phyloP scores from a whole-genome alignment of 1,140 invertebrate species.

The Drosophila lini region DNA sequence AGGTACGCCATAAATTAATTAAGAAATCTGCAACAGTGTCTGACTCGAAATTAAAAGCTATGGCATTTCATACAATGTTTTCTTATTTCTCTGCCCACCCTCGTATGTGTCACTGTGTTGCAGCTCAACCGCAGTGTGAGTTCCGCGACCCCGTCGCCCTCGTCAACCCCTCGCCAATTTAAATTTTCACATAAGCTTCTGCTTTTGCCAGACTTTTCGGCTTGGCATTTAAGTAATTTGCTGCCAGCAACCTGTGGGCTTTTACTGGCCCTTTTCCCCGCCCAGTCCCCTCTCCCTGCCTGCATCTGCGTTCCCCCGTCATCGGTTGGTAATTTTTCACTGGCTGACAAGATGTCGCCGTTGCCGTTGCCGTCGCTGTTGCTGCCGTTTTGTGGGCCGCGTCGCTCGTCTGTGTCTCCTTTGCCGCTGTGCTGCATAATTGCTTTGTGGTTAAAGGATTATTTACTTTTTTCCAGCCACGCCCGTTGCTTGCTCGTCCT shows the following conservation, averaged over 20 bases:
- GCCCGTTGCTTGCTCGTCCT: constrained; percentile 9
- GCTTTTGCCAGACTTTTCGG: constrained; percentile 54
- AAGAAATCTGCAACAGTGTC: constrained; percentile 4
- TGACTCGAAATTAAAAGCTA: constrained; percentile 2
- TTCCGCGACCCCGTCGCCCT: not conserved
- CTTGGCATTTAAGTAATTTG: constrained; percentile 71
- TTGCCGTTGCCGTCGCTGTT: constrained; percentile 19
- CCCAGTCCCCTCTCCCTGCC: not conserved
- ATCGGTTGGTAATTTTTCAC: constrained; percentile 72
- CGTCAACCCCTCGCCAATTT: constrained; percentile 45
- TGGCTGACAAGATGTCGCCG: constrained; percentile 72
- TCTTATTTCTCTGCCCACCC: constrained; percentile 13
- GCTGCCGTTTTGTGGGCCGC: constrained; percentile 12
- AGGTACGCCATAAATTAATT: not conserved
- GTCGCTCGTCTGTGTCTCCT: constrained; percentile 24
- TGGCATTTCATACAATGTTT: constrained; percentile 11
- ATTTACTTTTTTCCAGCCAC: constrained; percentile 58
- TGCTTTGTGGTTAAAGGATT: constrained; percentile 80
- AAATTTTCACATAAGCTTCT: constrained; percentile 55
- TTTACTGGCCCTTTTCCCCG: constrained; percentile 4
- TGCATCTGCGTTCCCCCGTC: constrained; percentile 25
- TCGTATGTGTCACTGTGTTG: constrained; percentile 20
- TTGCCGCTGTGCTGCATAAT: constrained; percentile 68
- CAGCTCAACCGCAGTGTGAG: constrained; percentile 25
- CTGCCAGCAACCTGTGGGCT: constrained; percentile 65